These are phyloP conservation scores for Oophaga pumilio DNA, from an alignment of 2,113 vertebrate genomes.

Conservation along the genomic window DNA sequence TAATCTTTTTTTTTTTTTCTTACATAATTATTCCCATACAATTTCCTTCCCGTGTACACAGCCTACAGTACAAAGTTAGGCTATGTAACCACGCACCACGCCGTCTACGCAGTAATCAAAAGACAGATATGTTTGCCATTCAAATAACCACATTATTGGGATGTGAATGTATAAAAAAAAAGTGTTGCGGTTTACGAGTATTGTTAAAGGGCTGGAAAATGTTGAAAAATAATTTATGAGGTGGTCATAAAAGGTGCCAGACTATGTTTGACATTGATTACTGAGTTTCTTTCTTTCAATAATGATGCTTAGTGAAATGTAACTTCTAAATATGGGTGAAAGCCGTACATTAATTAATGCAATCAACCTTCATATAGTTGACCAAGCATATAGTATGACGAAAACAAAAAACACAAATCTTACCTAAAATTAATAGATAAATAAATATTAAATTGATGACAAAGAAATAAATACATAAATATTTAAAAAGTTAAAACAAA, in stretches of 20 bases:
- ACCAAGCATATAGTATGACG: conserved; percentile 65
- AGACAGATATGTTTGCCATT: conserved; percentile 55
- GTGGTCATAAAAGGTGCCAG: conserved; percentile 58
- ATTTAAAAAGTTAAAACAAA: neutral
- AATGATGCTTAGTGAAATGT: conserved; percentile 68
- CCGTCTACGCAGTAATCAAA: conserved; percentile 33
- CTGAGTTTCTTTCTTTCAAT: conserved; percentile 56
- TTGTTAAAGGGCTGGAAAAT: conserved; percentile 47
- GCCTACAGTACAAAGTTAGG: conserved; percentile 22
- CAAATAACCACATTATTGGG: conserved; percentile 56
- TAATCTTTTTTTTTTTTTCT: conserved; percentile 38
- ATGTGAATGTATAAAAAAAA: conserved; percentile 41
- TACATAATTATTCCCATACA: conserved; percentile 50
- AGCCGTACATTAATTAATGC: conserved; percentile 66
- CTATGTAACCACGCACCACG: conserved; percentile 58
- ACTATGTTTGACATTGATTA: conserved; percentile 54
- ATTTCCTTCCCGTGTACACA: conserved; percentile 51
- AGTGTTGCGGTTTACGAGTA: conserved; percentile 42
- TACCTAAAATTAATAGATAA: conserved; percentile 61
- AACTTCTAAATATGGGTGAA: conserved; percentile 62
- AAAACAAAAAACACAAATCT: conserved; percentile 65
- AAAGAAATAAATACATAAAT: no score
- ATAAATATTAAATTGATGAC: neutral
- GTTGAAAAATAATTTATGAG: conserved; percentile 53
- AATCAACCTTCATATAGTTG: conserved; percentile 65